Conservation (phyloP, 2,888 invertebrate species). For the Hypomecis atomaria region DNA sequence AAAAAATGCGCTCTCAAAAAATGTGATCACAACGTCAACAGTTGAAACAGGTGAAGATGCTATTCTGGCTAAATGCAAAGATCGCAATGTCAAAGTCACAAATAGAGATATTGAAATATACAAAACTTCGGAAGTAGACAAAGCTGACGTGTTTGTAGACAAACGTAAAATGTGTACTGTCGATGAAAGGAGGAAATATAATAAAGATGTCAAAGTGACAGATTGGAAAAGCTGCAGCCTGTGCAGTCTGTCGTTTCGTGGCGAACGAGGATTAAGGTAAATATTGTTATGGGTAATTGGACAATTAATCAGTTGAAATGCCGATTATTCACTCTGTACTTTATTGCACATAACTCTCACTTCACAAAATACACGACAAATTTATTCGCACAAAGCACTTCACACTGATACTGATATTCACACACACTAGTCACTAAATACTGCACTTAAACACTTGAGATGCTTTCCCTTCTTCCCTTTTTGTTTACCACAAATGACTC, state of each 20-base stretch:
- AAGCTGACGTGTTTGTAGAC: background rate
- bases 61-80: background rate
- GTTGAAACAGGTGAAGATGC: background rate
- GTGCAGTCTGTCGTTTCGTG: conserved; percentile 67
- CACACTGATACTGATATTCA: too few relatives aligned
- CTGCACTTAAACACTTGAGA: too few relatives aligned
- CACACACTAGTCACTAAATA: too few relatives aligned
- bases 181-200: conserved; percentile 21
- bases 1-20: conserved; percentile 13
- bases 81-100: too few relatives aligned
- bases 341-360: too few relatives aligned
- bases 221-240: conserved; percentile 59
- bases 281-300: conserved; percentile 6
- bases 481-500: too few relatives aligned
- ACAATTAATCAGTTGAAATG: too few relatives aligned
- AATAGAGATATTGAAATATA: too few relatives aligned
- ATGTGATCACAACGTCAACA: conserved; percentile 24
- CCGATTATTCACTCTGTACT: too few relatives aligned
- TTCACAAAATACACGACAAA: too few relatives aligned
- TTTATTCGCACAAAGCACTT: too few relatives aligned
- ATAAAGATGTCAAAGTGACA: conserved; percentile 33
- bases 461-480: too few relatives aligned
- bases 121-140: background rate
- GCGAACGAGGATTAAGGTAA: conserved; percentile 72
- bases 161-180: conserved; percentile 15